Conservation (phyloP, 1,140 invertebrate genomes). For the Drosophila ficusphila region DNA sequence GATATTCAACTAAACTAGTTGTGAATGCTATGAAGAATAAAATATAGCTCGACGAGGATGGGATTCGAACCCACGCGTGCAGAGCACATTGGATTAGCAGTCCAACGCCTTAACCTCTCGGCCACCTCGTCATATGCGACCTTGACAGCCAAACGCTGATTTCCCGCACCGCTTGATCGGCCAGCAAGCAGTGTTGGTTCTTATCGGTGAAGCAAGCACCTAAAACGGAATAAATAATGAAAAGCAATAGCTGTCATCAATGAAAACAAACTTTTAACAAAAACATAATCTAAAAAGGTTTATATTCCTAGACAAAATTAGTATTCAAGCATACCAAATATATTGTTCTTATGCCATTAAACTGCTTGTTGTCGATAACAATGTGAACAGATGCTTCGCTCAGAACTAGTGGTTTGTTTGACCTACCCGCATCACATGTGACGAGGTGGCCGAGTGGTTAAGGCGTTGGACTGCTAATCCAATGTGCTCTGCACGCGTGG, state of each 20-base stretch:
- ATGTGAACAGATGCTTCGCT: neutral
- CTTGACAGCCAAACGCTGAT: slow-evolving; percentile 20
- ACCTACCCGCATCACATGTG: slow-evolving; percentile 60
- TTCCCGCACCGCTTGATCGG: slow-evolving; percentile 3
- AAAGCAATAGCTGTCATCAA: neutral
- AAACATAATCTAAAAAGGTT: too few species aligned
- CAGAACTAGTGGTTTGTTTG: slow-evolving; percentile 28
- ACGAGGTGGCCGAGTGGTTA: slow-evolving; percentile 95
- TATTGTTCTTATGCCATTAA: neutral
- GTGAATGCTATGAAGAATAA: neutral
- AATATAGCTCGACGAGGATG: slow-evolving; percentile 90
- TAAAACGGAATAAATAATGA: neutral
- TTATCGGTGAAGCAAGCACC: neutral
- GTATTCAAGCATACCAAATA: neutral
- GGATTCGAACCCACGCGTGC: slow-evolving; percentile 95
- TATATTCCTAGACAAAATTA: too few species aligned
- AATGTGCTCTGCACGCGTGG: slow-evolving; percentile 91
- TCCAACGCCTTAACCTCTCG: slow-evolving; percentile 96
- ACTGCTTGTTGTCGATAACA: slow-evolving; percentile 39
- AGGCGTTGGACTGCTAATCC: slow-evolving; percentile 94
- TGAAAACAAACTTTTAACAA: neutral
- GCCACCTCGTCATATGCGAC: slow-evolving; percentile 90
- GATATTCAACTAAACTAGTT: neutral
- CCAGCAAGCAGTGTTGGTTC: slow-evolving; percentile 8
- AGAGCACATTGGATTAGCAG: slow-evolving; percentile 90